A percentile compares a stretch with the other conserved stretches of the same genome.
Evolutionary conservation across 2,888 invertebrate species (phyloP).

Genomic region (Apodemia duryi): DNA sequence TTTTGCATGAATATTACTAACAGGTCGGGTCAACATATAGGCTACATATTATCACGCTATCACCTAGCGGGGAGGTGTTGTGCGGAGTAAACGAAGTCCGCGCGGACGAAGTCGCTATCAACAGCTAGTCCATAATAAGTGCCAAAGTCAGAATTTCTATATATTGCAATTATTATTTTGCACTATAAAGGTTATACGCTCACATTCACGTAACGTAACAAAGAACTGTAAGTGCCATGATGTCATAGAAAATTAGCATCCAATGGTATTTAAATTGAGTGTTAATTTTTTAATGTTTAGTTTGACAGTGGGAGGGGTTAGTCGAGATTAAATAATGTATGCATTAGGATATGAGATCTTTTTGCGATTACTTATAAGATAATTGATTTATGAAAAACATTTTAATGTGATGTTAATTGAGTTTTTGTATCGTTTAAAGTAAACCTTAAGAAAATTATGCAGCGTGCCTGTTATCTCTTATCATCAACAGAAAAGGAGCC

Average conservation of each 20-base stretch:
- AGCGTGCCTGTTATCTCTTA: too few species aligned
- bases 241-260: slow-evolving; percentile 26
- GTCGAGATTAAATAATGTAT: slow-evolving; percentile 24
- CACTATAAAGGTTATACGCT: background rate
- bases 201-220: slow-evolving; percentile 14
- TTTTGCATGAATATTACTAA: too few species aligned
- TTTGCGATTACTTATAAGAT: background rate
- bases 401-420: background rate
- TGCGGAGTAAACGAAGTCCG: too few species aligned
- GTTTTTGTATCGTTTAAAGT: too few species aligned
- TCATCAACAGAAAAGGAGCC: too few species aligned
- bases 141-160: background rate
- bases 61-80: too few species aligned
- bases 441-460: too few species aligned
- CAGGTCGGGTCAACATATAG: too few species aligned
- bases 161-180: background rate
- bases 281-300: slow-evolving; percentile 23
- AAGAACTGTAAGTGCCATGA: slow-evolving; percentile 24
- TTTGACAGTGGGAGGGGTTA: slow-evolving; percentile 28
- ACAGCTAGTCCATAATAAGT: too few species aligned
- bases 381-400: background rate
- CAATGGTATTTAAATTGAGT: slow-evolving; percentile 24
- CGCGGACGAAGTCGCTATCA: too few species aligned
- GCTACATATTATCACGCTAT: too few species aligned
- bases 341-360: background rate